Conservation (phyloP, 2,113 vertebrate species). For the Psephotus haematonotus region DNA sequence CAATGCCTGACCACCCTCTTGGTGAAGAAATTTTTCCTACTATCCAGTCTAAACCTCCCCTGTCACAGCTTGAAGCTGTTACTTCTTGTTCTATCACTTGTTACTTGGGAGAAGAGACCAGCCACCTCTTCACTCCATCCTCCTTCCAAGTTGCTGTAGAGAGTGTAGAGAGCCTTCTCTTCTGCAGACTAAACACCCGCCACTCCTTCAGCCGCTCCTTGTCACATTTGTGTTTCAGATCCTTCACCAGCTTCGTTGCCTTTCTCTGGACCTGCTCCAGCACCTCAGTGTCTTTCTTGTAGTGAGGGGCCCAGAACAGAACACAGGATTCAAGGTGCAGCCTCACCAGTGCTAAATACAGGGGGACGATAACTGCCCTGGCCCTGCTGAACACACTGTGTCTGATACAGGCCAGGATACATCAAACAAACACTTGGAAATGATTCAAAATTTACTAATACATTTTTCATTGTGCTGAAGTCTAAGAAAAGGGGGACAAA, state of each 20-base stretch:
- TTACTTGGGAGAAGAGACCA: background rate
- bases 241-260: background rate
- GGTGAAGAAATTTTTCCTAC: background rate
- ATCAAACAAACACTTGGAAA: background rate
- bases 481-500: background rate
- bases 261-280: background rate
- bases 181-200: background rate
- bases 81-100: background rate
- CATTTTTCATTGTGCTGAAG: background rate
- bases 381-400: background rate
- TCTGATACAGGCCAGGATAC: background rate
- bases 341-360: background rate
- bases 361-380: background rate
- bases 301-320: background rate
- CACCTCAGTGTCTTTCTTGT: background rate
- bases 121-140: background rate
- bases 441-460: background rate
- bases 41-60: background rate
- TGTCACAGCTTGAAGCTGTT: background rate
- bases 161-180: background rate
- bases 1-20: background rate
- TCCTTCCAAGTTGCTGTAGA: background rate
- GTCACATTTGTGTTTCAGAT: background rate
- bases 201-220: background rate
- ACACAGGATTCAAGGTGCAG: background rate